phyloP scores from a whole-genome alignment of 2,888 invertebrate species.

The Loripinus fragilis region DNA sequence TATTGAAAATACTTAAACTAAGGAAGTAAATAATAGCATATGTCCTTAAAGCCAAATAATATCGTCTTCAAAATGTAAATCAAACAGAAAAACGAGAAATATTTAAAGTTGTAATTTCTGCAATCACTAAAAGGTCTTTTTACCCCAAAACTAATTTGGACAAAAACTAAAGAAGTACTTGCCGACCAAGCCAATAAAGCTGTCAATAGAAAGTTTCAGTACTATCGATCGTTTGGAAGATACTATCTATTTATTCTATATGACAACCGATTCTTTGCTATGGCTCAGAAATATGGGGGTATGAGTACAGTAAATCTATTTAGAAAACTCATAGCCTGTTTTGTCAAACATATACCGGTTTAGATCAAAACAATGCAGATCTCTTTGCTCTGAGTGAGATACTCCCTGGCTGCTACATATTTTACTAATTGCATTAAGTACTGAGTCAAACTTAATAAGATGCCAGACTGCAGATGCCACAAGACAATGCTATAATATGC shows the following conservation, averaged over 20 bases:
- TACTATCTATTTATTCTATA: constrained; percentile 15
- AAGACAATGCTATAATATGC: too few relatives aligned
- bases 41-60: too few relatives aligned
- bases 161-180: constrained; percentile 16
- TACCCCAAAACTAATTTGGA: constrained; percentile 21
- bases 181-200: constrained; percentile 4
- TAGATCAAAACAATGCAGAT: constrained; percentile 3
- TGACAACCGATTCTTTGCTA: not conserved
- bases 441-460: not conserved
- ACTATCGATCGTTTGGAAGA: not conserved
- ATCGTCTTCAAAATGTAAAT: too few relatives aligned
- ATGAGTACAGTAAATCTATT: constrained; percentile 12
- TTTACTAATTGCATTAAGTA: not conserved
- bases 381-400: too few relatives aligned
- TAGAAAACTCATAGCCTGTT: not conserved
- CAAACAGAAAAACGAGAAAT: too few relatives aligned
- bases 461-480: too few relatives aligned
- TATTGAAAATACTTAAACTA: too few relatives aligned
- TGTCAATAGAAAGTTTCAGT: not conserved
- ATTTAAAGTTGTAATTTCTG: constrained; percentile 13
- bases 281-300: constrained; percentile 6
- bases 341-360: constrained; percentile 3
- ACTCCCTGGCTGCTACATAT: not conserved
- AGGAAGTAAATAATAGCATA: constrained; percentile 9
- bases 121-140: constrained; percentile 23